A percentile compares a stretch with the other conserved stretches of the same genome.
Evolutionary conservation across 2,113 vertebrate genomes (phyloP).

Genomic region (Suricata suricatta): DNA sequence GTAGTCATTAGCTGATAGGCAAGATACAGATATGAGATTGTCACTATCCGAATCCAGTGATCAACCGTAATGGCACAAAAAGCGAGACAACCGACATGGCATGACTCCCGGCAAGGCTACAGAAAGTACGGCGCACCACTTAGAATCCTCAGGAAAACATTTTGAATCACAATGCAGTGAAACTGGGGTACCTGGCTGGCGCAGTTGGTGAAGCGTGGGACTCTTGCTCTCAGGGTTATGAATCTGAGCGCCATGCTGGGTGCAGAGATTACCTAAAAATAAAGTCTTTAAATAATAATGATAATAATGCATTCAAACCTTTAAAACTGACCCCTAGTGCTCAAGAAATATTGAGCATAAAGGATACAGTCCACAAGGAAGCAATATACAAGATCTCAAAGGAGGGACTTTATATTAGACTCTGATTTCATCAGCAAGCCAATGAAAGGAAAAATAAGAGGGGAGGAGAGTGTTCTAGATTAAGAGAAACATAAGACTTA

Average conservation of each 20-base stretch:
- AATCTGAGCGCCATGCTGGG: neutral
- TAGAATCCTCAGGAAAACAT: neutral
- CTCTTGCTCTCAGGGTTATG: neutral
- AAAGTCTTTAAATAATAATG: neutral
- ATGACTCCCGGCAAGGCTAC: neutral
- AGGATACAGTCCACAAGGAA: neutral
- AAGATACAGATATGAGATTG: neutral
- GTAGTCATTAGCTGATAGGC: neutral
- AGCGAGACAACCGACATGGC: neutral
- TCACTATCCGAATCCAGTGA: neutral
- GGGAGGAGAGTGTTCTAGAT: neutral
- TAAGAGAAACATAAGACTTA: slow-evolving; percentile 36
- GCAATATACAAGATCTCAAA: neutral
- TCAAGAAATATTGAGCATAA: neutral
- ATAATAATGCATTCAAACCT: neutral
- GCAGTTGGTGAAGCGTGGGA: neutral
- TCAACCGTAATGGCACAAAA: neutral
- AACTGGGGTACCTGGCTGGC: neutral
- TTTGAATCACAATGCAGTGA: neutral
- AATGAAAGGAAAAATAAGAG: neutral
- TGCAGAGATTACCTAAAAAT: neutral
- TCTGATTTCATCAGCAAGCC: slow-evolving; percentile 26
- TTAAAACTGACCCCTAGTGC: neutral
- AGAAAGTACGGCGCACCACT: neutral
- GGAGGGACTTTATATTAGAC: neutral